These are phyloP conservation scores for Philhelius pedissequus DNA, from an alignment of 2,888 invertebrate genomes.

Conservation along the genomic window DNA sequence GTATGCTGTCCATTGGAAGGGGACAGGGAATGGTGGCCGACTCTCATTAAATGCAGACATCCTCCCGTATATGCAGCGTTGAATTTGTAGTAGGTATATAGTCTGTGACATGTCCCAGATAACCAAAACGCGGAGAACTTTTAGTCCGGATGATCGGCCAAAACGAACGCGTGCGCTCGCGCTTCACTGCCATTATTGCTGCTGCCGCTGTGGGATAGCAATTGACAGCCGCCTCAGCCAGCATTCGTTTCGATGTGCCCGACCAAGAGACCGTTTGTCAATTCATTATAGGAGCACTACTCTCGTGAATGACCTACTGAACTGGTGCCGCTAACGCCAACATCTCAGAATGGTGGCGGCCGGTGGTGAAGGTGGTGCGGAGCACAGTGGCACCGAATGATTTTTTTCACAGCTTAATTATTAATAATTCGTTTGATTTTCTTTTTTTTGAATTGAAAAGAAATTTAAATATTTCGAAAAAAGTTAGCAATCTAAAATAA, in stretches of 20 bases:
- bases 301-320: slow-evolving; percentile 65
- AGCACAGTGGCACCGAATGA: not conserved
- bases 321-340: slow-evolving; percentile 52
- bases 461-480: no score
- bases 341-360: not conserved
- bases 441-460: no score
- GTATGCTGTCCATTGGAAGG: not conserved
- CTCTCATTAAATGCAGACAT: slow-evolving; percentile 59
- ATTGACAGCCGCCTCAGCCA: slow-evolving; percentile 43
- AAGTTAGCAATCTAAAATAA: no score
- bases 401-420: not conserved
- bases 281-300: slow-evolving; percentile 64
- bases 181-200: not conserved
- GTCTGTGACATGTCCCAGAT: slow-evolving; percentile 66
- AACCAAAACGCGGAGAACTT: slow-evolving; percentile 34
- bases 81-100: slow-evolving; percentile 30
- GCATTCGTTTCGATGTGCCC: slow-evolving; percentile 43
- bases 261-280: slow-evolving; percentile 53
- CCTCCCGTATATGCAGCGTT: slow-evolving; percentile 7
- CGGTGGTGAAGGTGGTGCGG: not conserved
- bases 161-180: slow-evolving; percentile 22
- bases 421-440: no score
- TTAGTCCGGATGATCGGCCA: slow-evolving; percentile 35
- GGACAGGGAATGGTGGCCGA: not conserved
- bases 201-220: slow-evolving; percentile 31